Evolutionary conservation across 1,140 invertebrate genomes (phyloP).

Genomic region (Heliconius melpomene): DNA sequence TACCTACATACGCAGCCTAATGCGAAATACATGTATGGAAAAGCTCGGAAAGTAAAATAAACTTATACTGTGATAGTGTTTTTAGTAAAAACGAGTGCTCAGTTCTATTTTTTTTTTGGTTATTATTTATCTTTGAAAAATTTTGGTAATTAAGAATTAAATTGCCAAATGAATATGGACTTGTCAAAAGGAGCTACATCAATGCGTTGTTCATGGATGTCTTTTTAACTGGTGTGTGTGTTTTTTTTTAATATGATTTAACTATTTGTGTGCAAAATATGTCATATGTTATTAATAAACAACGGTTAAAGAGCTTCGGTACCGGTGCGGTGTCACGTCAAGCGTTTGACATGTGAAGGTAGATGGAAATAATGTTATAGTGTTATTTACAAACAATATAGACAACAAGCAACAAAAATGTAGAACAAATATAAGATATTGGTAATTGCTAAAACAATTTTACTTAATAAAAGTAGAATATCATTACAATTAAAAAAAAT

Average conservation of each 20-base stretch:
- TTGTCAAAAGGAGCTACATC: constrained; percentile 73
- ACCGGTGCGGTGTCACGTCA: constrained; percentile 23
- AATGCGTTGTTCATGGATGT: constrained; percentile 81
- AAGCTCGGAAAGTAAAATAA: constrained; percentile 35
- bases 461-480: not conserved
- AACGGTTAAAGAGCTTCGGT: constrained; percentile 18
- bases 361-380: constrained; percentile 39
- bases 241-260: constrained; percentile 33
- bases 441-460: not conserved
- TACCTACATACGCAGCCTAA: constrained; percentile 34
- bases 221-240: constrained; percentile 78
- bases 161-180: constrained; percentile 76
- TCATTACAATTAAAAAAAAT: not conserved
- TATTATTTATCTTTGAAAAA: constrained; percentile 39
- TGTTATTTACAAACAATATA: constrained; percentile 25
- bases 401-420: not conserved
- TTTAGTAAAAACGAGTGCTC: constrained; percentile 52
- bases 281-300: constrained; percentile 34
- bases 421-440: not conserved
- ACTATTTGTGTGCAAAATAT: constrained; percentile 21
- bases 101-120: constrained; percentile 38
- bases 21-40: constrained; percentile 39
- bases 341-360: constrained; percentile 41
- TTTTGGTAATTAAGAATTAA: constrained; percentile 52
- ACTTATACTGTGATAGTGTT: constrained; percentile 33